A percentile compares a stretch with the other conserved stretches of the same genome.
These are phyloP conservation scores for Heliconius ismenius DNA, from an alignment of 2,888 invertebrate genomes.

Conservation along the genomic window DNA sequence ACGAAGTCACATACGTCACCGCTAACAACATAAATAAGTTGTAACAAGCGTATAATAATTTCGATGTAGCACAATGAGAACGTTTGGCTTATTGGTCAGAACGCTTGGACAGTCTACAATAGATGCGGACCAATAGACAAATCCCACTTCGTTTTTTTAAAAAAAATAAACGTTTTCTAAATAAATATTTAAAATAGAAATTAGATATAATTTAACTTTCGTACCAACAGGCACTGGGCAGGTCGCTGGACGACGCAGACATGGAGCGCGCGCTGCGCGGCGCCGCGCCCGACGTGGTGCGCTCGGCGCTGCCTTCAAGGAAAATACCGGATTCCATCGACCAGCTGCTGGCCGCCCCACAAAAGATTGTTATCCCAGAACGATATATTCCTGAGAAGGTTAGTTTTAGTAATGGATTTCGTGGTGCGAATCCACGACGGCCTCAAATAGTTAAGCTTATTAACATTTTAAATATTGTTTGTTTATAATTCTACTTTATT, in stretches of 20 bases:
- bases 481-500: background rate
- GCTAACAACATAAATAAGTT: too few species aligned
- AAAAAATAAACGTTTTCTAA: too few species aligned
- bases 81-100: too few species aligned
- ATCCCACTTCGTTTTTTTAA: too few species aligned
- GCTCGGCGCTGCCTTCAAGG: constrained; percentile 92
- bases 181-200: too few species aligned
- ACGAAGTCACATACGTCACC: too few species aligned
- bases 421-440: background rate
- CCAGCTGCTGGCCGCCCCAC: constrained; percentile 91
- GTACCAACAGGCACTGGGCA: constrained; percentile 64
- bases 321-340: constrained; percentile 91
- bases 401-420: constrained; percentile 33
- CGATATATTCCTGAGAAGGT: constrained; percentile 95
- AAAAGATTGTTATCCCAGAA: constrained; percentile 95
- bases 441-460: too few species aligned
- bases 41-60: too few species aligned
- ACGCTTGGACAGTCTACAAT: too few species aligned
- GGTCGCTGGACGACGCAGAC: constrained; percentile 89
- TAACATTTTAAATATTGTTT: background rate
- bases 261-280: constrained; percentile 90
- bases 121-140: too few species aligned
- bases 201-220: too few species aligned
- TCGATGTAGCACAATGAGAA: too few species aligned
- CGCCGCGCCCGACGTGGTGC: constrained; percentile 92